Conservation (phyloP, 2,797 vertebrate species). For the Echiichthys vipera region DNA sequence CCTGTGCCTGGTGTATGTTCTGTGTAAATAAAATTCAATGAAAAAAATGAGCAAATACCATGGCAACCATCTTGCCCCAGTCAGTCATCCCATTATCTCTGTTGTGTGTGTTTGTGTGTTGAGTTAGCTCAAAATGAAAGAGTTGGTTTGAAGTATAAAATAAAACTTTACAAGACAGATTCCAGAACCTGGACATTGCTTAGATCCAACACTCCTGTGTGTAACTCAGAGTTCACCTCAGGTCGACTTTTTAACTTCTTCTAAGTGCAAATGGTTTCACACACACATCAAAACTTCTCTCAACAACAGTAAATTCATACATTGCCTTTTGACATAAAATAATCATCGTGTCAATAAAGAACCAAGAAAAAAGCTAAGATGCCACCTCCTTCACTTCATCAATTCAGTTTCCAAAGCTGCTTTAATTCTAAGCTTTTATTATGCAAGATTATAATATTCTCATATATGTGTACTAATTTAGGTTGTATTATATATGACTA, state of each 20-base stretch:
- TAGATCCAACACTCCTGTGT: background rate
- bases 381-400: background rate
- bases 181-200: background rate
- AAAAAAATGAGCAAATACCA: slow-evolving; percentile 28
- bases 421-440: background rate
- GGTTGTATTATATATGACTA: background rate
- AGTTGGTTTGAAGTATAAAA: background rate
- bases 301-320: background rate
- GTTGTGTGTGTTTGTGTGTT: background rate
- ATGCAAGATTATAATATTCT: background rate
- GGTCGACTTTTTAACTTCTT: background rate
- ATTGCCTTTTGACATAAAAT: background rate
- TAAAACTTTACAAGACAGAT: no score
- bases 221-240: background rate
- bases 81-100: slow-evolving; percentile 20
- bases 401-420: background rate
- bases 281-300: background rate
- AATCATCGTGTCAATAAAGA: background rate
- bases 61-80: slow-evolving; percentile 12
- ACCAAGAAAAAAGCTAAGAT: background rate
- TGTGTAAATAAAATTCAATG: slow-evolving; percentile 8
- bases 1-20: background rate
- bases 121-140: background rate
- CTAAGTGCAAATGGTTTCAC: background rate
- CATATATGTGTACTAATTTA: background rate